Percentiles rank a stretch among this genome's conserved stretches.
These are phyloP conservation scores for Gastracanthus pulcherrimus DNA, from an alignment of 2,888 invertebrate genomes.

Conservation along the genomic window DNA sequence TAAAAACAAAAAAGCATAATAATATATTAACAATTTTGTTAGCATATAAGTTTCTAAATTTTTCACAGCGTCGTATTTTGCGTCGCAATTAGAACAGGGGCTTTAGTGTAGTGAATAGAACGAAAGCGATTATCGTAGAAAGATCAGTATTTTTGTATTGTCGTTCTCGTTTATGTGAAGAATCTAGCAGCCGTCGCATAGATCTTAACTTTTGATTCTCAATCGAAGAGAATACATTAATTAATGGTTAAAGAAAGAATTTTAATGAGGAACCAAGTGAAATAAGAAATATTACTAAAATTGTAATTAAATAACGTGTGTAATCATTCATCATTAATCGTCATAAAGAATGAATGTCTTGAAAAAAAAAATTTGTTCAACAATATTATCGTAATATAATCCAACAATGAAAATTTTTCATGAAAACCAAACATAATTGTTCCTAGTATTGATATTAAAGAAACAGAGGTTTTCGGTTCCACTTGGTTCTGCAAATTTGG, in stretches of 20 bases:
- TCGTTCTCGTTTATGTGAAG: conserved; percentile 56
- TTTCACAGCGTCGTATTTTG: conserved; percentile 59
- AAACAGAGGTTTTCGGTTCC: conserved; percentile 26
- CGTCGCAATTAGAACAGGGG: conserved; percentile 62
- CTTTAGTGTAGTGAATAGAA: conserved; percentile 54
- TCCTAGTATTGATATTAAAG: conserved; percentile 52
- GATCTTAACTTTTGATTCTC: conserved; percentile 55
- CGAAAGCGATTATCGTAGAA: conserved; percentile 67
- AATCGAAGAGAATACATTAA: conserved; percentile 42
- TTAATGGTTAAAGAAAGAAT: conserved; percentile 30
- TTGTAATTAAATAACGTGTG: conserved; percentile 12
- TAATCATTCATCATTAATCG: conserved; percentile 18
- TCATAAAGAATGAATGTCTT: background rate
- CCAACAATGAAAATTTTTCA: conserved; percentile 1
- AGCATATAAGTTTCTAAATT: conserved; percentile 58
- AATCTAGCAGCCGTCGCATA: conserved; percentile 54
- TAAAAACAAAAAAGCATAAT: conserved; percentile 33
- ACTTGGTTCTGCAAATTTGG: conserved; percentile 47
- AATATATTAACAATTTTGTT: conserved; percentile 50
- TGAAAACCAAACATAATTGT: conserved; percentile 39
- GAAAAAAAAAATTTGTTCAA: conserved; percentile 3
- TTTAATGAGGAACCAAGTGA: conserved; percentile 45
- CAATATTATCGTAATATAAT: background rate
- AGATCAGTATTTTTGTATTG: conserved; percentile 75
- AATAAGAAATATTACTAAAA: conserved; percentile 11